phyloP scores from a whole-genome alignment of 2,113 vertebrate genomes.

The Choloepus hoffmanni region DNA sequence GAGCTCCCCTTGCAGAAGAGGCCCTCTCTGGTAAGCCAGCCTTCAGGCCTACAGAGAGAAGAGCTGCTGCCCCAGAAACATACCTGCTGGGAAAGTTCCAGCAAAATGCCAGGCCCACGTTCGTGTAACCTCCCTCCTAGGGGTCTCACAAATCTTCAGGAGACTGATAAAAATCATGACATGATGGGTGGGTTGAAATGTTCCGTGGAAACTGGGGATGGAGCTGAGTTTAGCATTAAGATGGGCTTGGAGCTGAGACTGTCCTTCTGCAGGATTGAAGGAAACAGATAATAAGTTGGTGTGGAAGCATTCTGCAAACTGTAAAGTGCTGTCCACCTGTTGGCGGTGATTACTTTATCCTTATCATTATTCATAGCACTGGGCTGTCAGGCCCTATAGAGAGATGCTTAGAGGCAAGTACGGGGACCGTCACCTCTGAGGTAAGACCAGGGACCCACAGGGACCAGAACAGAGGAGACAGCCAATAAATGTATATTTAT shows the following conservation, averaged over 20 bases:
- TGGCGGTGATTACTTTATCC: background rate
- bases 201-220: background rate
- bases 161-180: background rate
- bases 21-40: background rate
- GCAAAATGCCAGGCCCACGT: background rate
- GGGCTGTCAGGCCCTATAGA: background rate
- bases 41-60: background rate
- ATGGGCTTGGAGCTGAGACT: background rate
- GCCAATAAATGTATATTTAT: background rate
- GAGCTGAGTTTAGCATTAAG: background rate
- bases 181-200: background rate
- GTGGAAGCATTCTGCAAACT: background rate
- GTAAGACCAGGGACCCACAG: background rate
- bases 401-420: background rate
- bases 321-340: background rate
- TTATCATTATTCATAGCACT: background rate
- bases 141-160: background rate
- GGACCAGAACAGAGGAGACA: background rate
- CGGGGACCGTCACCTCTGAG: background rate
- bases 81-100: background rate
- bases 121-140: background rate
- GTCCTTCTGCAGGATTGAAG: background rate
- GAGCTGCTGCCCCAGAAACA: background rate
- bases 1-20: rapidly evolving
- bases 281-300: background rate